Evolutionary conservation across 2,888 invertebrate genomes (phyloP).

Genomic region (Scaptomyza caliginosa): DNA sequence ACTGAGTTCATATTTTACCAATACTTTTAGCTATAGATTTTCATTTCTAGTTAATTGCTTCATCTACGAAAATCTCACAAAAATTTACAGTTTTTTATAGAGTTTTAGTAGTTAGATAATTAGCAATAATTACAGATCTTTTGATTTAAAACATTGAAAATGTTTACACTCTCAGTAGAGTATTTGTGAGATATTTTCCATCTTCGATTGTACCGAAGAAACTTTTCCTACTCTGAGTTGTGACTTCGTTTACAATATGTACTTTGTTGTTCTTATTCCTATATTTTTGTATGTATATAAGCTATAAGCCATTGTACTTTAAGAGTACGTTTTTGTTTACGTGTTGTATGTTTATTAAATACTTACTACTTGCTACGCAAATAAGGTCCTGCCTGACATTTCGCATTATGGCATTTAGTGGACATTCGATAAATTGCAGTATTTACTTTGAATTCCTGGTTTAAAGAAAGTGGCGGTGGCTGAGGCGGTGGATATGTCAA

Average conservation of each 20-base stretch:
- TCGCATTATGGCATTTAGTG: slow-evolving; percentile 59
- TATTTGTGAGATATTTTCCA: slow-evolving; percentile 23
- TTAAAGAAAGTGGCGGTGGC: slow-evolving; percentile 56
- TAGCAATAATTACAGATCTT: background rate
- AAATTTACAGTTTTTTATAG: slow-evolving; percentile 1
- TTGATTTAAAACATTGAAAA: slow-evolving; percentile 2
- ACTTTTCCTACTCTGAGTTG: slow-evolving; percentile 20
- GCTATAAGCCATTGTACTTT: slow-evolving; percentile 61
- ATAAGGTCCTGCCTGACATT: slow-evolving; percentile 80
- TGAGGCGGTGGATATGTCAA: slow-evolving; percentile 70
- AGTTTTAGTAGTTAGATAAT: background rate
- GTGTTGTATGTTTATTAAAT: slow-evolving; percentile 44
- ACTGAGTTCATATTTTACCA: slow-evolving; percentile 45
- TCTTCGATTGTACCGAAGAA: slow-evolving; percentile 58
- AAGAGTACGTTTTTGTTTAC: slow-evolving; percentile 18
- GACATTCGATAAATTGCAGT: slow-evolving; percentile 58
- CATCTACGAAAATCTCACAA: slow-evolving; percentile 23
- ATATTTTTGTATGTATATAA: slow-evolving; percentile 41
- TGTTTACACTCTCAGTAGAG: background rate
- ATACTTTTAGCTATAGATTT: slow-evolving; percentile 47
- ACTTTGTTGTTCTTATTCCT: slow-evolving; percentile 38
- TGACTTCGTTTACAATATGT: slow-evolving; percentile 38
- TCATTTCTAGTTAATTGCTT: slow-evolving; percentile 11
- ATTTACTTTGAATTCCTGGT: slow-evolving; percentile 33
- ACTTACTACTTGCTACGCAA: slow-evolving; percentile 68